Evolutionary conservation across 2,113 vertebrate genomes (phyloP), one percentile per base, ranked within the genome.

Genomic region (Casuarius casuarius): DNA sequence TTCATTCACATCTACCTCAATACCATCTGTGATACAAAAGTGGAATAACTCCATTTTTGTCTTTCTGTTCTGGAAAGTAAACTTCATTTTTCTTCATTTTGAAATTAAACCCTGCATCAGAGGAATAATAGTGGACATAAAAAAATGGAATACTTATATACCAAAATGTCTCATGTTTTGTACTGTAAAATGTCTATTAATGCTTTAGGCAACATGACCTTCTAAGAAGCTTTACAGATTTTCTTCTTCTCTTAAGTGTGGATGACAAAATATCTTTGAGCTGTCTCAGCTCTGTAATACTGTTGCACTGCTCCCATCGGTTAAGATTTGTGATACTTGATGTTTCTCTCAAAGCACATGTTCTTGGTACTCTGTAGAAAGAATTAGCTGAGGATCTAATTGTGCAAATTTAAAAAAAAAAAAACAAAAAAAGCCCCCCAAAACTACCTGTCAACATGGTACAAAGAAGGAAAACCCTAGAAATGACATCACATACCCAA

Each of bases 161-260:
- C 14, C n/a, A 61, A 65, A 92, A 46, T 48, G 72, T 8, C 12
- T 58, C 0, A 0, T 73, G 52, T 83, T 91, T 54, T 86, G 76
- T 67, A 67, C 38, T 83, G 66, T 70, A 49, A 92, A 92, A 75
- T 35, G n/a, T 58, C 75, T 90, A 35, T 80, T 88, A 94, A 90
- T 83, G 80, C 67, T 85, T 63, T 44, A 76, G 86, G 52, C 67
- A 88, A 68, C 58, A 80, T 86, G 86, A 94, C 51, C 63, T 86
- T 61, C 83, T 94, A 94, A 96, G 89, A 73, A 73, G 72, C 63
- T 94, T 94, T 79, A 66, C 71, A 79, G 74, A 84, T 94, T 95
- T 92, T 23, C 72, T 81, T 88, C 72, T 85, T 90, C 83, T 4
- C 62, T 72, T 68, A 72, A 82, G 72, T 68, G 54, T 48, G 67